These are phyloP conservation scores for Podargus strigoides DNA, from an alignment of 2,797 vertebrate genomes.

Conservation along the genomic window DNA sequence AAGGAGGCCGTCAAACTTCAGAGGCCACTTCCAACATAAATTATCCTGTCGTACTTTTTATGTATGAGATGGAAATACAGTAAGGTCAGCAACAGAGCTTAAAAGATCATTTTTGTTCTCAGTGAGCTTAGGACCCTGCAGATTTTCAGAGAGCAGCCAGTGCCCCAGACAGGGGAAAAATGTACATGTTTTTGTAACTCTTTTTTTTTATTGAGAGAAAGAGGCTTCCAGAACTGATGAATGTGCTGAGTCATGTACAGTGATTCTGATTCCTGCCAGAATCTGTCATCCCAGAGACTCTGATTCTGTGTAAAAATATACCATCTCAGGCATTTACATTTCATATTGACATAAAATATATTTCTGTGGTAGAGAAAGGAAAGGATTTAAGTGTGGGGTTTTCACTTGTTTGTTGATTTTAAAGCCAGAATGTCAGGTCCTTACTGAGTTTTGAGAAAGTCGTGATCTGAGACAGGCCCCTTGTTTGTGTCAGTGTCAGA, in stretches of 20 bases:
- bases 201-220: not conserved
- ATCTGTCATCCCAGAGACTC: not conserved
- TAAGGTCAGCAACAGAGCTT: not conserved
- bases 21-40: not conserved
- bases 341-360: not conserved
- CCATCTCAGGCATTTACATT: not conserved
- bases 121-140: not conserved
- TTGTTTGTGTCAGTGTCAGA: not conserved
- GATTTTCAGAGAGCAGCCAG: not conserved
- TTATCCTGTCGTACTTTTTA: not conserved
- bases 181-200: not conserved
- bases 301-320: not conserved
- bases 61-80: not conserved
- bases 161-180: not conserved
- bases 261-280: not conserved
- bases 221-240: not conserved
- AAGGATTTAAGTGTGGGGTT: not conserved
- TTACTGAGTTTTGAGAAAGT: not conserved
- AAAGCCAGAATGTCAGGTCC: not conserved
- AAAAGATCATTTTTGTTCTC: not conserved
- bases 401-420: not conserved
- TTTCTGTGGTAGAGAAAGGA: not conserved
- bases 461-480: not conserved
- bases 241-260: not conserved
- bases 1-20: not conserved